phyloP scores from a whole-genome alignment of 2,888 invertebrate species.

The Villa cingulata region DNA sequence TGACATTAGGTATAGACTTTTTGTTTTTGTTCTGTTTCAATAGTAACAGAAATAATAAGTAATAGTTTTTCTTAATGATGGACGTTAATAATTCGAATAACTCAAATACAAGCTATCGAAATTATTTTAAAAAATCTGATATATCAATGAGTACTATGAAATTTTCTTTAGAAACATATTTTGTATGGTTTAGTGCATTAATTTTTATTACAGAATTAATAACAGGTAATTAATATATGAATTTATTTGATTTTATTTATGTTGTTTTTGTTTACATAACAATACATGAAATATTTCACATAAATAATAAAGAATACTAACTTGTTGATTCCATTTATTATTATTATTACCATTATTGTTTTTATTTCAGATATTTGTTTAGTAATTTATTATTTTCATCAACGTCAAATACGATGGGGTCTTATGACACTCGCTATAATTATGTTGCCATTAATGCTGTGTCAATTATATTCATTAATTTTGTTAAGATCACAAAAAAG shows the following conservation, averaged over 20 bases:
- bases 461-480: conserved; percentile 14
- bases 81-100: conserved; percentile 14
- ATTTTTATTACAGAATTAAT: conserved; percentile 15
- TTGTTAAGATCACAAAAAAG: conserved; percentile 12
- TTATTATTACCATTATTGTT: too few relatives aligned
- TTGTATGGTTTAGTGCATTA: conserved; percentile 17
- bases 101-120: conserved; percentile 7
- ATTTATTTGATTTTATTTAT: conserved; percentile 5
- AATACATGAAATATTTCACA: not conserved
- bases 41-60: too few relatives aligned
- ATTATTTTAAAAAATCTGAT: conserved; percentile 7
- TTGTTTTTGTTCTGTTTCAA: too few relatives aligned
- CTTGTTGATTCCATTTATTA: conserved; percentile 3
- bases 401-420: conserved; percentile 14
- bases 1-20: too few relatives aligned
- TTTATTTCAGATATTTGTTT: conserved; percentile 13
- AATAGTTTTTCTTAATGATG: too few relatives aligned
- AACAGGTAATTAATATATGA: conserved; percentile 8
- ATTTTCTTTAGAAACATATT: conserved; percentile 16
- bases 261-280: not conserved
- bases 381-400: conserved; percentile 14
- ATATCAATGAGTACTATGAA: conserved; percentile 4
- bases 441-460: conserved; percentile 13
- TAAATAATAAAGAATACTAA: not conserved
- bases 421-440: conserved; percentile 14